Percentiles rank a stretch among this genome's conserved stretches.
These are phyloP conservation scores for Meiosimyza platycephala DNA, from an alignment of 2,888 invertebrate species.

Conservation along the genomic window DNA sequence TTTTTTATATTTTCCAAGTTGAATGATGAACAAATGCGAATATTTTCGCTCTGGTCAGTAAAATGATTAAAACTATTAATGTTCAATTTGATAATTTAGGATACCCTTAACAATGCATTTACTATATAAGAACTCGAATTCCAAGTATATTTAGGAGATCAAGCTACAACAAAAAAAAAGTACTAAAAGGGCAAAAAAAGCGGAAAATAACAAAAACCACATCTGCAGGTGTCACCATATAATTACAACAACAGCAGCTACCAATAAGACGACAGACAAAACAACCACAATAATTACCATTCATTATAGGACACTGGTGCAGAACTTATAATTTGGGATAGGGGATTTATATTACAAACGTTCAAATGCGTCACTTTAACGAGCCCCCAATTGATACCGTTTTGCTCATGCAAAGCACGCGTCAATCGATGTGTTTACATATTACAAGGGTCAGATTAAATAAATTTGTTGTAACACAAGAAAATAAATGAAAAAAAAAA, in stretches of 20 bases:
- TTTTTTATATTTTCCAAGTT: no score
- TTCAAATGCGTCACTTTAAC: not conserved
- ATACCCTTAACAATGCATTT: no score
- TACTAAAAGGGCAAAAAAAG: not conserved
- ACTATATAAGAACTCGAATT: no score
- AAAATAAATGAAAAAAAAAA: no score
- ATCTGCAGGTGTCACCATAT: slow-evolving; percentile 14
- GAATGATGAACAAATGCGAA: no score
- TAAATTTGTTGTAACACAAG: no score
- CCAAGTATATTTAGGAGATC: not conserved
- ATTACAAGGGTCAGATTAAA: no score
- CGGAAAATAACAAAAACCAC: not conserved
- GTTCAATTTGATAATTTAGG: no score
- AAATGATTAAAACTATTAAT: no score
- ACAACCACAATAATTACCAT: slow-evolving; percentile 23
- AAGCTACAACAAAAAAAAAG: not conserved
- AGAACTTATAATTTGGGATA: not conserved
- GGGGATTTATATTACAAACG: not conserved
- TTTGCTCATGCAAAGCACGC: not conserved
- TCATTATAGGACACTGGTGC: slow-evolving; percentile 6
- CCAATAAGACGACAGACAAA: not conserved
- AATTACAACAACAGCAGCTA: slow-evolving; percentile 6
- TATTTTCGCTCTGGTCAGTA: no score
- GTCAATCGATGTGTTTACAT: no score
- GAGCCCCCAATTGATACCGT: not conserved